Evolutionary conservation across 2,113 vertebrate species (phyloP), one percentile per base, ranked within the genome.

Genomic region (Triplophysa siluroides): DNA sequence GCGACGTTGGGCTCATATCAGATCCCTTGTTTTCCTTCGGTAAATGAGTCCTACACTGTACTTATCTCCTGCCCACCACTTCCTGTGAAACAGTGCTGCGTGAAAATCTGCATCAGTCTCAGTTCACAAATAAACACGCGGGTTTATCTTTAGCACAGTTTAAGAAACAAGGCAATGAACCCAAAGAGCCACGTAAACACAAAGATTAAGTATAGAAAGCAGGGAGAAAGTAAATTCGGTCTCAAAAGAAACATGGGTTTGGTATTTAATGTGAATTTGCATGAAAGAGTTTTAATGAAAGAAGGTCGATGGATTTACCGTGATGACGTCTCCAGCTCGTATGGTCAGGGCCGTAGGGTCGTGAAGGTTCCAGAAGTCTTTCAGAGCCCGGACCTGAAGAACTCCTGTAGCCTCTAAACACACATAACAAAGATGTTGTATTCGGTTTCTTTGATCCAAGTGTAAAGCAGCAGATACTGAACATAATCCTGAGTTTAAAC

Each of bases 351-450:
- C 96, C 0, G 97, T 99, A 0, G 95, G 97, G 2, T 99, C 97
- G 0, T 99, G 97, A 14, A 98, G 90, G 86, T 98, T 99, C 96
- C 97, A 98, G 87, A 95, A 98, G 79, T 99, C 97, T 90, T 98
- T 99, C 85, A 99, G 90, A 6, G 97, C 97, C 84, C 97, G 88
- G 50, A 99, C 97, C 90, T 98, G 96, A 85, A 98, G 85, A 82
- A 97, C 93, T 67, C 96, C 96, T 0, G 96, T 96, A 45, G 97
- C 97, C 76, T 99, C 97, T 99, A 86, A 77, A 67, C 3, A 62
- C 38, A 78, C 23, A 66, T 62, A 60, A 61, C 62, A 65, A 65
- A 56, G 68, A 66, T 69, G 33, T 38, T 18, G 43, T 50, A 13
- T 24, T 69, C 26, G 45, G 21, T 26, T 21, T 50, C 23, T 50